These are phyloP conservation scores for Xanthorhoe designata DNA, from an alignment of 2,888 invertebrate genomes.

Conservation along the genomic window DNA sequence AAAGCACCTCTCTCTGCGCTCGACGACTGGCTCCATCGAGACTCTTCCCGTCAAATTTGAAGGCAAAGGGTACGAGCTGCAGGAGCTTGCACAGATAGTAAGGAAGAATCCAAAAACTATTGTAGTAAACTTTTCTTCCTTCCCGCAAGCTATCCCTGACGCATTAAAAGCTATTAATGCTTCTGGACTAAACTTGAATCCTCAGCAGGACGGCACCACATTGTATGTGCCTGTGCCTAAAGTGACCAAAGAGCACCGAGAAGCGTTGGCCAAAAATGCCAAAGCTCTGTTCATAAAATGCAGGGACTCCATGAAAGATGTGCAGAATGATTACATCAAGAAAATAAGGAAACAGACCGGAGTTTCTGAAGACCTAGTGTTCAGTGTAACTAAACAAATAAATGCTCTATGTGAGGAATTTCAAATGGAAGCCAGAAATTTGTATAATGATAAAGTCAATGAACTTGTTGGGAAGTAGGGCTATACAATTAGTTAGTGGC, in stretches of 20 bases:
- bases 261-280: slow-evolving; percentile 94
- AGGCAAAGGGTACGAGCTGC: slow-evolving; percentile 92
- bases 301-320: slow-evolving; percentile 90
- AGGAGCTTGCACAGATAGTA: slow-evolving; percentile 95
- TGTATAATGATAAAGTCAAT: slow-evolving; percentile 88
- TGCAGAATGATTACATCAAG: slow-evolving; percentile 90
- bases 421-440: slow-evolving; percentile 72
- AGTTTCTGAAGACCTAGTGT: slow-evolving; percentile 89
- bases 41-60: slow-evolving; percentile 90
- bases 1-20: slow-evolving; percentile 92
- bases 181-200: slow-evolving; percentile 96
- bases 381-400: slow-evolving; percentile 89
- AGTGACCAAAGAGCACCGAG: slow-evolving; percentile 97
- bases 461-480: slow-evolving; percentile 89
- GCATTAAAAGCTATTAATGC: slow-evolving; percentile 90
- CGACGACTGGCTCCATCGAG: slow-evolving; percentile 93
- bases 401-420: slow-evolving; percentile 88
- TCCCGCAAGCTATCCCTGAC: slow-evolving; percentile 94
- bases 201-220: slow-evolving; percentile 97
- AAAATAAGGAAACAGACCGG: slow-evolving; percentile 89
- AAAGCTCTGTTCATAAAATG: slow-evolving; percentile 92
- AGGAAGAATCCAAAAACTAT: slow-evolving; percentile 95
- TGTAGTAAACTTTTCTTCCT: slow-evolving; percentile 92
- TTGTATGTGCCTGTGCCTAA: slow-evolving; percentile 95
- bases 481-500: background rate